Base-by-base conservation (phyloP, 2,797 vertebrate species). In the Poecilia wingei region DNA sequence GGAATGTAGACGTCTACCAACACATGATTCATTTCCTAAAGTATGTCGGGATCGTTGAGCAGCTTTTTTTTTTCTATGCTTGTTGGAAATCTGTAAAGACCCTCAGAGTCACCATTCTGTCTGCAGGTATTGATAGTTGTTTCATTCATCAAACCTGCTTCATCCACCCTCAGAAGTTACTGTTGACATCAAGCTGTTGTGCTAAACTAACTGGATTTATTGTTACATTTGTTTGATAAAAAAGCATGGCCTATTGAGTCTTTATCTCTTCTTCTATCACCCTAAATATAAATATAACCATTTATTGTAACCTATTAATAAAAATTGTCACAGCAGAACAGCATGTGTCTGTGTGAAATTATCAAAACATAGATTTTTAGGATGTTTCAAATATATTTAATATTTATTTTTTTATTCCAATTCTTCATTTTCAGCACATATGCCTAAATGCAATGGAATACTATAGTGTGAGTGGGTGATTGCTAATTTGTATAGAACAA, bases 41-140 rank as follows among this genome's bases (percentile, higher is more conserved):
- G 33, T n/a, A 69, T 69, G 66, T 69, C 39, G 6, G 22, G 10
- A 69, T 43, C 22, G n/a, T 20, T 64, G 20, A 64, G 51, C 16
- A 36, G 33, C 31, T n/a, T 18, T n/a, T 41, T 13, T 14, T 14
- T 10, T 22, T 39, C 18, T 18, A 14, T 2, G 59, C 14, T 33
- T 61, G 31, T 61, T 61, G 59, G 59, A 61, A 61, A 61, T 61
- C 31, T 61, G 59, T 8, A 61, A 61, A 61, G 59, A 33, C 59
- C 31, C 3, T 36, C 61, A 20, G 59, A 36, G 61, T 31, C 33
- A 33, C 61, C 31, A 64, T 64, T 36, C 61, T 64, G 31, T 64
- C 31, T 33, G 33, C 31, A 59, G 28, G 12, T 59, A 18, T 18
- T 18, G 59, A 18, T 36, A 64, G 31, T 6, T 64, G 16, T 64